A percentile compares a stretch with the other conserved stretches of the same genome.
These are phyloP conservation scores for Oryzias curvinotus DNA, from an alignment of 2,113 vertebrate species.

Conservation along the genomic window DNA sequence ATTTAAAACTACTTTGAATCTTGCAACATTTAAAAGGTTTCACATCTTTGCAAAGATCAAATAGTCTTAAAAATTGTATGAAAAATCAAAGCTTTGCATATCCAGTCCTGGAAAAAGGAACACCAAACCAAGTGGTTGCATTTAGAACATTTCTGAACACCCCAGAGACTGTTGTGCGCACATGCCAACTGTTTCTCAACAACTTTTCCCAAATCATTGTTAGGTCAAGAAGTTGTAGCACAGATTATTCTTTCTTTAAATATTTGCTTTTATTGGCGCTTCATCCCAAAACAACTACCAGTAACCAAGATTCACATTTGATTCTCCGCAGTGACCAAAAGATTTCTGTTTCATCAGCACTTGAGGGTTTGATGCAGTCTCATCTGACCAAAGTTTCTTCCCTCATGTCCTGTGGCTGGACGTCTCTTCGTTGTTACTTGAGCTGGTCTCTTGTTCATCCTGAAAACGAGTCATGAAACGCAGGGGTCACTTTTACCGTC, in stretches of 20 bases:
- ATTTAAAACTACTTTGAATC: too few relatives aligned
- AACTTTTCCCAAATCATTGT: neutral
- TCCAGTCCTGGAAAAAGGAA: too few relatives aligned
- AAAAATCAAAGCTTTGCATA: too few relatives aligned
- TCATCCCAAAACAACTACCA: slow-evolving; percentile 3
- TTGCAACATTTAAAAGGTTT: too few relatives aligned
- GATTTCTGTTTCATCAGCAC: neutral
- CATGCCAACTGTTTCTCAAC: too few relatives aligned
- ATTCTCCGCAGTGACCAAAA: too few relatives aligned
- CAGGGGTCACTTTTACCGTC: neutral
- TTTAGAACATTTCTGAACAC: neutral
- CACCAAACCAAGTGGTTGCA: too few relatives aligned
- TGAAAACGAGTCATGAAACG: slow-evolving; percentile 25
- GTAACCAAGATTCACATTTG: neutral
- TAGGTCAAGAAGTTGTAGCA: too few relatives aligned
- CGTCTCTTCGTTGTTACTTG: slow-evolving; percentile 1
- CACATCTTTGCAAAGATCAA: too few relatives aligned
- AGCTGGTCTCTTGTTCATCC: slow-evolving; percentile 47
- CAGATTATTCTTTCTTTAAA: too few relatives aligned
- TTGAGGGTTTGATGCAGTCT: neutral
- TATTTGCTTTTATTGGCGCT: neutral
- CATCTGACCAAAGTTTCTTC: neutral
- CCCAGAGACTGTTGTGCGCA: neutral
- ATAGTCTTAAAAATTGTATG: too few relatives aligned
- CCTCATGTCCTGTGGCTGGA: slow-evolving; percentile 6